Evolutionary conservation across 2,888 invertebrate genomes (phyloP).

Genomic region (Tolmerus cingulatus): DNA sequence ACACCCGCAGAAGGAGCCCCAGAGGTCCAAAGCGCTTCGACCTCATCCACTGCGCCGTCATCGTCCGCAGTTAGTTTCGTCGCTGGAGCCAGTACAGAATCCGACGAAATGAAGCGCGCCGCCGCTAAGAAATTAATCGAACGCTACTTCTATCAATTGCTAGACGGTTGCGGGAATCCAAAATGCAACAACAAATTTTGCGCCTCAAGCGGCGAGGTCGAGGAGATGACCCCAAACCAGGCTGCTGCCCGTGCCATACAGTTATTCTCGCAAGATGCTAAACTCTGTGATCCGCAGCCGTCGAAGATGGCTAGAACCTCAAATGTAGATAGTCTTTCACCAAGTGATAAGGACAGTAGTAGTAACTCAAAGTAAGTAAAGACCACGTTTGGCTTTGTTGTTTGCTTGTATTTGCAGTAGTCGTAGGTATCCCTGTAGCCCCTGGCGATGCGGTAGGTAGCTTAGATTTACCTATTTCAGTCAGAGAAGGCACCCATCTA

Average conservation of each 20-base stretch:
- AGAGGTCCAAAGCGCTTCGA: slow-evolving; percentile 45
- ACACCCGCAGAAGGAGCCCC: neutral
- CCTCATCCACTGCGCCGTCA: slow-evolving; percentile 36
- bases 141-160: slow-evolving; percentile 90
- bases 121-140: slow-evolving; percentile 88
- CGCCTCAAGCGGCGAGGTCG: slow-evolving; percentile 88
- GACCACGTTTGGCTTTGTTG: neutral
- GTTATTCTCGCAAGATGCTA: slow-evolving; percentile 83
- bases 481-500: neutral
- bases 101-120: slow-evolving; percentile 76
- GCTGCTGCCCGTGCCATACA: slow-evolving; percentile 90
- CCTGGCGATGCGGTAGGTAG: neutral
- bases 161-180: slow-evolving; percentile 91
- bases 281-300: slow-evolving; percentile 77
- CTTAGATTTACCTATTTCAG: neutral
- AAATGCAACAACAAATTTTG: slow-evolving; percentile 86
- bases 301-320: slow-evolving; percentile 76
- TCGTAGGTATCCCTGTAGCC: neutral
- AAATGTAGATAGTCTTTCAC: slow-evolving; percentile 41
- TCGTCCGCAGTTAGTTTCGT: slow-evolving; percentile 27
- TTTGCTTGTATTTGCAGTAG: neutral
- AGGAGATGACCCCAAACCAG: slow-evolving; percentile 81
- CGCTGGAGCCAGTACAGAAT: slow-evolving; percentile 54
- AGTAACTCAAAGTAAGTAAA: slow-evolving; percentile 38
- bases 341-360: slow-evolving; percentile 44